phyloP scores from a whole-genome alignment of 1,140 invertebrate genomes.

The Drosophila tropicalis region DNA sequence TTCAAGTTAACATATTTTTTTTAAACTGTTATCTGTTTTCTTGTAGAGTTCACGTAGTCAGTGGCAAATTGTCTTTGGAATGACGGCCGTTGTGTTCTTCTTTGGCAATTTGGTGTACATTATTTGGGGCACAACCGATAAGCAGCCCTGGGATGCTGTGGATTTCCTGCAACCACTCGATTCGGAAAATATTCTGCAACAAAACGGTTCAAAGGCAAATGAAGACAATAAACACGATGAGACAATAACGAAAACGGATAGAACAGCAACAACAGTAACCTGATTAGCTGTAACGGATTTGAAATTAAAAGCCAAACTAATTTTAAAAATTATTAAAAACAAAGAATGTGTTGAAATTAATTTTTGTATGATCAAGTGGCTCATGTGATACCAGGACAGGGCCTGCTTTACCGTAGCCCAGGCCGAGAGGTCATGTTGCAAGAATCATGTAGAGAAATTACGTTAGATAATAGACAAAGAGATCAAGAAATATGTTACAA shows the following conservation, averaged over 20 bases:
- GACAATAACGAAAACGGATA: neutral
- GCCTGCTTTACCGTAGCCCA: no score
- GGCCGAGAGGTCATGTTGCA: no score
- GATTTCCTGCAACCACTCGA: conserved; percentile 53
- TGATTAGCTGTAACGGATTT: conserved; percentile 13
- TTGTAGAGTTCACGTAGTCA: conserved; percentile 84
- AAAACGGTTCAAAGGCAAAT: conserved; percentile 14
- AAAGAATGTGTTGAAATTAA: neutral
- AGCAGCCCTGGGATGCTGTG: conserved; percentile 87
- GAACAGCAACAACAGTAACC: neutral
- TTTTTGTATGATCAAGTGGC: neutral
- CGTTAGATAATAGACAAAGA: no score
- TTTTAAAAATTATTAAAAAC: neutral
- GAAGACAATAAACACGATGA: neutral
- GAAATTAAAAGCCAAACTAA: neutral
- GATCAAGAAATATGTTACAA: no score
- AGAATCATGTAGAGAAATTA: no score
- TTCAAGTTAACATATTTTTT: neutral
- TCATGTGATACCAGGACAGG: no score
- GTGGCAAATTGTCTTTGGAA: conserved; percentile 91
- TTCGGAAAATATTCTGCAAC: conserved; percentile 25
- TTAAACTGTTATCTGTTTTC: conserved; percentile 22
- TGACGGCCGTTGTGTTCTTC: conserved; percentile 88
- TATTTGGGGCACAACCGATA: conserved; percentile 86
- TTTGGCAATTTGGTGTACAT: conserved; percentile 88